Percentiles rank a stretch among this genome's conserved stretches.
These are phyloP conservation scores for Scaptodrosophila latifasciaeformis DNA, from an alignment of 2,888 invertebrate genomes.

Conservation along the genomic window DNA sequence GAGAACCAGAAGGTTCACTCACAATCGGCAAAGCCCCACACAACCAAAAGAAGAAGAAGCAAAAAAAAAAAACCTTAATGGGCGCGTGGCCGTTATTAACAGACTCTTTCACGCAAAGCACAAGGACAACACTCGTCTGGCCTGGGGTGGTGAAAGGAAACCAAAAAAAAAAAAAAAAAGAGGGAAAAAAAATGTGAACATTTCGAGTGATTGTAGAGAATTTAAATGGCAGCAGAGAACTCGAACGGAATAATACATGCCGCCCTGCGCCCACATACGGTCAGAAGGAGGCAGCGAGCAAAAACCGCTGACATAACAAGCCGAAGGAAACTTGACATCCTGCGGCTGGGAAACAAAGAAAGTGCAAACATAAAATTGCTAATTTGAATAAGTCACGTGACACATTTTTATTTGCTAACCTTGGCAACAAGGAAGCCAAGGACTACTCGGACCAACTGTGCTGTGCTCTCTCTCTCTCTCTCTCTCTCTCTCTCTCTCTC, in stretches of 20 bases:
- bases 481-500: too few relatives aligned
- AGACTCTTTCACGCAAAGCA: conserved; percentile 40
- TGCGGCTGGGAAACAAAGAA: conserved; percentile 20
- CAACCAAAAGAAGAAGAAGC: too few relatives aligned
- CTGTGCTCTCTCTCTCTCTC: too few relatives aligned
- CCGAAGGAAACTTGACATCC: background rate
- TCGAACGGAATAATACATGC: too few relatives aligned
- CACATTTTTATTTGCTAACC: conserved; percentile 28
- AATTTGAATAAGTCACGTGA: conserved; percentile 69
- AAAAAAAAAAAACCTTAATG: conserved; percentile 42
- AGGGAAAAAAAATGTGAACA: conserved; percentile 33
- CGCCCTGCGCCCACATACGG: too few relatives aligned
- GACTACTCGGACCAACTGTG: too few relatives aligned
- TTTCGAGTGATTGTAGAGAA: conserved; percentile 32
- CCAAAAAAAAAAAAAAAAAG: too few relatives aligned
- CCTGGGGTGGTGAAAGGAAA: too few relatives aligned
- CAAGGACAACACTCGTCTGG: too few relatives aligned
- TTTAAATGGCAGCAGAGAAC: conserved; percentile 35
- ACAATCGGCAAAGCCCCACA: too few relatives aligned
- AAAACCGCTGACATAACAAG: conserved; percentile 23
- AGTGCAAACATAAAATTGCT: conserved; percentile 63
- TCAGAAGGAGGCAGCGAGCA: background rate
- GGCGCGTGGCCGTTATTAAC: conserved; percentile 59
- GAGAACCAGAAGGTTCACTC: too few relatives aligned
- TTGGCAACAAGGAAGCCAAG: conserved; percentile 20